Evolutionary conservation across 2,888 invertebrate species (phyloP).

Genomic region (Hypercompe scribonia): DNA sequence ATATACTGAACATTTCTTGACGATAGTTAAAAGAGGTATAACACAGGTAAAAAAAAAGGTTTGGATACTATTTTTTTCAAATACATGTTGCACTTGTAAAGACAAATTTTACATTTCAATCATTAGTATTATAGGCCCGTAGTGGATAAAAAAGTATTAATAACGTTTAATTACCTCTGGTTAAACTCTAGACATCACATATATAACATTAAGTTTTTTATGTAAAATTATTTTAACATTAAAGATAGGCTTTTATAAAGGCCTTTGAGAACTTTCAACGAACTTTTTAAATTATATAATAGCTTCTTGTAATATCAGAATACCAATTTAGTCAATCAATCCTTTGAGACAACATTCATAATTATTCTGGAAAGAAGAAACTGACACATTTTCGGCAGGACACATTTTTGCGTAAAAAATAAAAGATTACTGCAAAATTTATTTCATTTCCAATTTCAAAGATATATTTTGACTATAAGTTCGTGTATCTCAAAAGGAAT

Average conservation of each 20-base stretch:
- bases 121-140: too few species aligned
- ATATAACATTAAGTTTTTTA: neutral
- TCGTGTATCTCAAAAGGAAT: too few species aligned
- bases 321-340: neutral
- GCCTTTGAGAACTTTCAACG: neutral
- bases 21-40: neutral
- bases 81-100: too few species aligned
- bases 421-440: too few species aligned
- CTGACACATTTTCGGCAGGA: neutral
- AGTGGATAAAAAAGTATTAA: too few species aligned
- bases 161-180: neutral
- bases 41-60: neutral
- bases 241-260: neutral
- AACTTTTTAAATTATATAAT: neutral
- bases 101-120: too few species aligned
- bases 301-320: neutral
- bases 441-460: too few species aligned
- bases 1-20: neutral
- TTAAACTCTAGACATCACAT: neutral
- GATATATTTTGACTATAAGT: too few species aligned
- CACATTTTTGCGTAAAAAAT: too few species aligned
- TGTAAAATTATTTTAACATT: neutral
- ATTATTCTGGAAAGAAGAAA: neutral
- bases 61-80: neutral
- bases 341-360: neutral